These are phyloP conservation scores for Hirudo medicinalis DNA, from an alignment of 1,140 invertebrate species.

Conservation along the genomic window DNA sequence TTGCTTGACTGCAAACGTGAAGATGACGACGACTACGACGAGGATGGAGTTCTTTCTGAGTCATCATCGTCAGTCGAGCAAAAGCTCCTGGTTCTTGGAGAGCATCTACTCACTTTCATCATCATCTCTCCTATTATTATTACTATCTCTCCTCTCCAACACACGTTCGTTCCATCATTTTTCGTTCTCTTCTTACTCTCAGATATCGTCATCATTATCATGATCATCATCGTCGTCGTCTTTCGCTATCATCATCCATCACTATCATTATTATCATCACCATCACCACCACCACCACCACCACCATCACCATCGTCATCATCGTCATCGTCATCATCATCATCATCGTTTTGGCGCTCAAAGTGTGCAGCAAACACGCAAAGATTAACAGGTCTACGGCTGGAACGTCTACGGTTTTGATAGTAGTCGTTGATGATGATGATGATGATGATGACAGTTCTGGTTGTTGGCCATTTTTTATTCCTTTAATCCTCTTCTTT, in stretches of 20 bases:
- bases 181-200: not conserved
- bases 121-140: not conserved
- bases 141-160: not conserved
- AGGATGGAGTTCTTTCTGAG: not conserved
- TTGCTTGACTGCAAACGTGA: not conserved
- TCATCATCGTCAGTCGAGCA: not conserved
- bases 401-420: no score
- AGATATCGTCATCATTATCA: not conserved
- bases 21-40: not conserved
- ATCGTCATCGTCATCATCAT: not conserved
- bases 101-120: not conserved
- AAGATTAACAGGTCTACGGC: no score
- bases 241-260: not conserved
- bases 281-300: not conserved
- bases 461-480: no score
- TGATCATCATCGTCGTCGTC: not conserved
- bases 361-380: no score
- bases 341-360: not conserved
- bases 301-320: not conserved
- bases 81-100: not conserved
- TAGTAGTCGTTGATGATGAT: no score
- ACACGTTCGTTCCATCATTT: not conserved
- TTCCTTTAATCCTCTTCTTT: no score
- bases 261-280: not conserved
- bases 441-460: no score